Evolutionary conservation across 2,113 vertebrate genomes (phyloP), one percentile per base, ranked within the genome.

Genomic region (Thunnus maccoyii): DNA sequence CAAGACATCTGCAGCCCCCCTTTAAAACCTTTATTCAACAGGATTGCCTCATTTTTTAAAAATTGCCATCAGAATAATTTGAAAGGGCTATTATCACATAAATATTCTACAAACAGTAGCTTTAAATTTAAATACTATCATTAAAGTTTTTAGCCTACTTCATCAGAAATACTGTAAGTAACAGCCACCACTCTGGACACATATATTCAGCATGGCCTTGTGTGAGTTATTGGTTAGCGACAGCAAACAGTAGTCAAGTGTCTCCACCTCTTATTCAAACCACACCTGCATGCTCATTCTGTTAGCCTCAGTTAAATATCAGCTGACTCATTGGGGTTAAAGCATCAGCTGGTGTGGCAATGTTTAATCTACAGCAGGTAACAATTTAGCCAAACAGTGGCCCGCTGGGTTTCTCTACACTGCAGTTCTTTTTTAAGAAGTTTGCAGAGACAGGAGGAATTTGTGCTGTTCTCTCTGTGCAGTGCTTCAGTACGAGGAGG

Each of bases 361-460:
- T 95, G 86, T 94, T 93, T 94, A 94, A 94, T 92, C 94, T 76
- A 10, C 22, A 17, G 27, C 75, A 82, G 82, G 80, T 80, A 82
- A 84, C 51, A 61, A 11, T 63, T 80, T 25, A 87, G 80, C 74
- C 41, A 5, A 72, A 58, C 47, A 11, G 51, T 9, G 16, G 9
- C 69, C 27, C 75, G 30, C 16, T 5, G 5, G 1, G n/a, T 46
- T 56, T 44, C 22, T 69, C 17, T 41, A 32, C 27, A 3, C 57
- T 14, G 65, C 58, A 46, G 36, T 41, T 46, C 44, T 22, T 55
- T 63, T 48, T 27, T 50, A 17, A 69, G 67, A 30, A 52, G 66
- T 58, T 75, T 36, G 36, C 22, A 48, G 32, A 65, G 36, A 20
- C 8, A 5, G 46, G 76, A 72, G 63, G 76, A 64, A 1, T 48